A percentile compares a stretch with the other conserved stretches of the same genome.
phyloP scores from a whole-genome alignment of 2,888 invertebrate genomes.

The Amblyjoppa fuscipennis region DNA sequence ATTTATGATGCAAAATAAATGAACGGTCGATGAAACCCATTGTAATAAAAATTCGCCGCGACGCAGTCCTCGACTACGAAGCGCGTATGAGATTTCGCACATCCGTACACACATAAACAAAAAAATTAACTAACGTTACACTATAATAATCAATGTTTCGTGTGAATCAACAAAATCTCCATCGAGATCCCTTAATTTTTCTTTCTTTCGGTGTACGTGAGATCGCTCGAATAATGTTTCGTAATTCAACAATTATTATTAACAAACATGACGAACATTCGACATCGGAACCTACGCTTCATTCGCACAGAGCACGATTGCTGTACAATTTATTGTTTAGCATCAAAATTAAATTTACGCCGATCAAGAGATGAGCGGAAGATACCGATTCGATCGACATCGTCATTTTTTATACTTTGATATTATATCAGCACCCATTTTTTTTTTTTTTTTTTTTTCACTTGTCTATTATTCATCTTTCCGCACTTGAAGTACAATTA shows the following conservation, averaged over 20 bases:
- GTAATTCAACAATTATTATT: constrained; percentile 44
- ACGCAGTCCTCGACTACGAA: background rate
- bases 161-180: background rate
- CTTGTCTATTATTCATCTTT: constrained; percentile 12
- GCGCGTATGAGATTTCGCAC: constrained; percentile 5
- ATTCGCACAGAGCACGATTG: constrained; percentile 10
- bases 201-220: constrained; percentile 23
- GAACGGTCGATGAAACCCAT: constrained; percentile 27
- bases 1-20: constrained; percentile 50
- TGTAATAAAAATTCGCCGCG: constrained; percentile 7
- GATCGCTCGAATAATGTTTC: constrained; percentile 29
- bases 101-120: background rate
- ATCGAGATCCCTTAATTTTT: background rate
- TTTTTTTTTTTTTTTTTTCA: constrained; percentile 6
- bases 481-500: constrained; percentile 26
- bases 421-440: constrained; percentile 45
- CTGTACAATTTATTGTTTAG: constrained; percentile 18
- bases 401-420: constrained; percentile 16
- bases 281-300: constrained; percentile 27
- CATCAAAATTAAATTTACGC: constrained; percentile 17
- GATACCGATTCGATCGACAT: background rate
- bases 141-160: background rate
- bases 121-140: background rate
- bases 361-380: constrained; percentile 14
- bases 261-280: constrained; percentile 31